Evolutionary conservation across 2,888 invertebrate species (phyloP), one percentile per base, ranked within the genome.

Genomic region (Polylopha cassiicola): DNA sequence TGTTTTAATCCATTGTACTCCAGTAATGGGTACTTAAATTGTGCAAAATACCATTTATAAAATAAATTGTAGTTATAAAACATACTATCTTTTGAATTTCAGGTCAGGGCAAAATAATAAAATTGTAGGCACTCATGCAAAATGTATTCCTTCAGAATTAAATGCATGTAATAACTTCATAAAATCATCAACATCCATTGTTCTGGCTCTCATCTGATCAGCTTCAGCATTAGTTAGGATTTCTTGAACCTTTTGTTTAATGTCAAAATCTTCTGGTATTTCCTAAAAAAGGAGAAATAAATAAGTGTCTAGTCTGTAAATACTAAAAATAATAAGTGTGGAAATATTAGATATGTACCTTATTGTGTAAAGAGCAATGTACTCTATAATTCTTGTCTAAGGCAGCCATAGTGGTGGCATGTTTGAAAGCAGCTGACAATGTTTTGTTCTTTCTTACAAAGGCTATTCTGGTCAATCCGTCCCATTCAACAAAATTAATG

Each of bases 371-470:
- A 48, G 97, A 97, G 67, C 96, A 95, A 65, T 95, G 92, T 2
- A 94, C 86, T 74, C 88, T 91, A 68, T 95, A 98, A 82, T 99
- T 99, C 65, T 95, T 96, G 53, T 96, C 95, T 42, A 99, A 76
- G 54, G 93, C 89, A 43, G 94, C 90, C 50, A 94, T 71, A 1
- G 97, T 95, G 11, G 95, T 89, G 7, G 91, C 89, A 58, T 94
- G 95, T 78, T 93, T 95, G 71, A 99, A 99, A 16, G 91, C 89
- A 20, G 98, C 95, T 14, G 92, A 89, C 15, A 99, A 80, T 2
- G 98, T 98, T 89, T 98, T 99, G 76, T 99, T 99, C 80, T 99
- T 99, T 42, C 99, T 89, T 1, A 93, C 90, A 84, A 99, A 99
- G 16, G 94, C 95, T 61, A 99, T 95, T 57, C 99, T 89, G 0